phyloP scores from a whole-genome alignment of 2,113 vertebrate species.

The Neofelis nebulosa region DNA sequence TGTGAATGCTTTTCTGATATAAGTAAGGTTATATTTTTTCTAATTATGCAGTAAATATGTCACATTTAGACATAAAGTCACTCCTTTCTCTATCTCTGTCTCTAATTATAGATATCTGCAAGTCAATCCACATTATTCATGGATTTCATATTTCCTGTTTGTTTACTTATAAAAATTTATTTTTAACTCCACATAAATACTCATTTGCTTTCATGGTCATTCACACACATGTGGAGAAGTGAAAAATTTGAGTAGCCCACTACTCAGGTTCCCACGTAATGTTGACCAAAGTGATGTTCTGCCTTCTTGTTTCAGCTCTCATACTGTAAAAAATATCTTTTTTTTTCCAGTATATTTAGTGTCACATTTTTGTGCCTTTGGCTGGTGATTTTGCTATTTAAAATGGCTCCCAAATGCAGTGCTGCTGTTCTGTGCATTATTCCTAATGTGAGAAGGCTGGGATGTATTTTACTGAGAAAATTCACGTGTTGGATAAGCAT shows the following conservation, averaged over 20 bases:
- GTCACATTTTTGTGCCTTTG: background rate
- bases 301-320: background rate
- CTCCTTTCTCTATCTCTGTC: background rate
- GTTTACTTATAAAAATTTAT: background rate
- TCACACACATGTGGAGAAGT: background rate
- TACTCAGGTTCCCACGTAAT: background rate
- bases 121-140: background rate
- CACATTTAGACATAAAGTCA: background rate
- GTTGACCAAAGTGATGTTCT: background rate
- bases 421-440: background rate
- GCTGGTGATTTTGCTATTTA: background rate
- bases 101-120: background rate
- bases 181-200: background rate
- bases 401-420: background rate
- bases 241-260: background rate
- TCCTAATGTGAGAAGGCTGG: background rate
- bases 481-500: background rate
- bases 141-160: background rate
- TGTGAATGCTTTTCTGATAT: background rate
- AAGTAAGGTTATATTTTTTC: background rate
- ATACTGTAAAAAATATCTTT: background rate
- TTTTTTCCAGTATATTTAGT: background rate
- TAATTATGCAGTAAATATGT: background rate
- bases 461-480: background rate
- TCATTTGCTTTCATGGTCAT: background rate